Evolutionary conservation across 1,140 invertebrate genomes (phyloP).

Genomic region (Drosophila eugracilis): DNA sequence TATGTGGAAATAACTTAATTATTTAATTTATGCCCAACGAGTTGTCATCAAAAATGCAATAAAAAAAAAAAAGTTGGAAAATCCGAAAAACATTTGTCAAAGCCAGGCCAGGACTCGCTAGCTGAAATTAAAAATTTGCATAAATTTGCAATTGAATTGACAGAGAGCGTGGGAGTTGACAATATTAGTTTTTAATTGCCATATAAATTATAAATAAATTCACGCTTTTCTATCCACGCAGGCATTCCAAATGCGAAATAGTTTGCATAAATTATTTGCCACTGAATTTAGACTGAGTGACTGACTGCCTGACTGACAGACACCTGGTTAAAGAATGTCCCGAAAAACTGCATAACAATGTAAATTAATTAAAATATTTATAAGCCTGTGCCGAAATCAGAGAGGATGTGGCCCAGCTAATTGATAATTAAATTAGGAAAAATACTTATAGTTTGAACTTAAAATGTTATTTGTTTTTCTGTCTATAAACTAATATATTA

Average conservation of each 20-base stretch:
- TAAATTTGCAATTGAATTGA: constrained; percentile 71
- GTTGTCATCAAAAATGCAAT: constrained; percentile 41
- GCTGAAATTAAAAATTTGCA: constrained; percentile 78
- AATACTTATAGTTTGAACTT: neutral
- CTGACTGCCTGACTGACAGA: constrained; percentile 26
- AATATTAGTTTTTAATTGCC: constrained; percentile 82
- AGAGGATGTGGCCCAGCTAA: constrained; percentile 36
- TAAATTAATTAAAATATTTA: constrained; percentile 81
- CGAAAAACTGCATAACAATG: constrained; percentile 53
- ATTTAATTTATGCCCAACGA: constrained; percentile 72
- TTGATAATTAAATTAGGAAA: constrained; percentile 58
- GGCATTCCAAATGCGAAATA: constrained; percentile 52
- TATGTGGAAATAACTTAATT: constrained; percentile 75
- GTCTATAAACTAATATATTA: neutral
- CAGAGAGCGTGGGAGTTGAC: constrained; percentile 49
- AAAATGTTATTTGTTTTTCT: neutral
- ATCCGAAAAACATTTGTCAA: constrained; percentile 38
- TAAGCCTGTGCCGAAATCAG: constrained; percentile 31
- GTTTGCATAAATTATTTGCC: constrained; percentile 71
- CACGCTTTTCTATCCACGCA: constrained; percentile 27
- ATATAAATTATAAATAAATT: constrained; percentile 83
- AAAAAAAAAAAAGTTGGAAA: constrained; percentile 28
- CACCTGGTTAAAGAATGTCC: constrained; percentile 7
- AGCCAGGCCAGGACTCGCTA: constrained; percentile 13
- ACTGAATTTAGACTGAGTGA: constrained; percentile 18